Evolutionary conservation across 2,888 invertebrate genomes (phyloP), one percentile per base, ranked within the genome.

Genomic region (Branchipolynoe longqiensis): DNA sequence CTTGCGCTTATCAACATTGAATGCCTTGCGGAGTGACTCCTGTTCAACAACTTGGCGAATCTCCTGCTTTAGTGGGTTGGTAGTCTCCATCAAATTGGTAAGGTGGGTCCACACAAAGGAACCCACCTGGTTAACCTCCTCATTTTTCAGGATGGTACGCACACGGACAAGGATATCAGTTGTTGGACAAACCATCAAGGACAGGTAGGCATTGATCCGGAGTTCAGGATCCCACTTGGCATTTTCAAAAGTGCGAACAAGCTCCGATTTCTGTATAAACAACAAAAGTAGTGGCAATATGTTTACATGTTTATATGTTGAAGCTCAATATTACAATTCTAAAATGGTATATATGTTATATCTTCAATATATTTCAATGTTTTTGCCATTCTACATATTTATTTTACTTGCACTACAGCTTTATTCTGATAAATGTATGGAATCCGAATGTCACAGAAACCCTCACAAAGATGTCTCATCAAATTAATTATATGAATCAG

Each of bases 61-160:
- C 92, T 97, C 97, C 58, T 97, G 96, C 87, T 97, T 96, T 59
- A 96, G 96, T 0, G 98, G 98, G 1, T 96, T 95, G 0, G 97
- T 96, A 0, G 98, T 97, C 90, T 97, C 96, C 87, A 97, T 96
- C 59, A 98, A 94, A 94, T 98, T 98, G 89, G 96, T 96, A 78
- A 99, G 94, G 93, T 98, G 98, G 82, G 97, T 97, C 98, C 98
- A 98, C 2, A 99, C 97, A 94, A 97, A 99, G 4, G 98, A 97
- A 14, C 97, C 98, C 41, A 98, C 98, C 86, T 89, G 89, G 88
- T 93, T 92, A 73, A 90, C 90, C 82, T 91, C 87, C 86, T 93
- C 93, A 0, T 82, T 87, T 82, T 89, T 87, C 36, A 92, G 89
- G 28, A 83, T 38, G 22, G 28, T n/a, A 40, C 59, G 73, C 54